Conservation (phyloP, 2,888 invertebrate species). For the Hymenopus coronatus region DNA sequence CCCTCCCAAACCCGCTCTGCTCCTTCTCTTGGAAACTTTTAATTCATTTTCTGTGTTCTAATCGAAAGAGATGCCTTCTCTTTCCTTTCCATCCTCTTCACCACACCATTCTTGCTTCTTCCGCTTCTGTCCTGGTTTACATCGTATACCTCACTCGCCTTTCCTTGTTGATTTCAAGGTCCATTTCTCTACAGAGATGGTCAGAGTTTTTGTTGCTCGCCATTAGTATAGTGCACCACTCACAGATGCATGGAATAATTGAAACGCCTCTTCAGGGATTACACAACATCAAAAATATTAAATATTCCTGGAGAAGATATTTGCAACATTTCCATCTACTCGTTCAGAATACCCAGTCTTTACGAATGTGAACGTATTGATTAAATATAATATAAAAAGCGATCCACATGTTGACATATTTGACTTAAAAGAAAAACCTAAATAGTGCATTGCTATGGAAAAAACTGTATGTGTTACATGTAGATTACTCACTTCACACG, state of each 20-base stretch:
- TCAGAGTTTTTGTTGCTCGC: neutral
- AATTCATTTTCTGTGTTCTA: conserved; percentile 31
- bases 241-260: neutral
- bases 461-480: too few relatives aligned
- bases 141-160: neutral
- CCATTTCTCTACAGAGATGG: neutral
- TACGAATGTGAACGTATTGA: too few relatives aligned
- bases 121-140: neutral
- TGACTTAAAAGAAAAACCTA: too few relatives aligned
- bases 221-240: neutral
- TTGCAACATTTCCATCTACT: too few relatives aligned
- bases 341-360: too few relatives aligned
- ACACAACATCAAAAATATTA: neutral
- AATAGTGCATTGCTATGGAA: too few relatives aligned
- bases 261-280: neutral
- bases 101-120: neutral
- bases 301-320: neutral
- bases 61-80: conserved; percentile 5
- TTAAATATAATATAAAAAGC: too few relatives aligned
- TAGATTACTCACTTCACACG: too few relatives aligned
- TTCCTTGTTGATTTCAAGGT: neutral
- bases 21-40: conserved; percentile 24
- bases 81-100: neutral
- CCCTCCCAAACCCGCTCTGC: neutral
- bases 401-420: too few relatives aligned